Evolutionary conservation across 2,797 vertebrate species (phyloP).

Genomic region (Coracias cyanogaster): DNA sequence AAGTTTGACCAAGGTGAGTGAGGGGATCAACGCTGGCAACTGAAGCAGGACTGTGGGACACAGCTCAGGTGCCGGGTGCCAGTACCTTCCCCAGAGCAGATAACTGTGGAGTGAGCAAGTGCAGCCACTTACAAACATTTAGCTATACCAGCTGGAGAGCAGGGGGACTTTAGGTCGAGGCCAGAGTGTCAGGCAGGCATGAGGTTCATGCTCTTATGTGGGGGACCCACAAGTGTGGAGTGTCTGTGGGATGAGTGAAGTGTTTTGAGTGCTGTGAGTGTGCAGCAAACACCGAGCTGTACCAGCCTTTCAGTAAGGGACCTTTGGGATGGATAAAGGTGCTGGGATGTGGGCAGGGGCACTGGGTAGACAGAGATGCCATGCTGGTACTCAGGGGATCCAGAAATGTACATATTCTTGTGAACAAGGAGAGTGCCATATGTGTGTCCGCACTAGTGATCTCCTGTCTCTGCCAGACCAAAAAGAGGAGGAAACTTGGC

Average conservation of each 20-base stretch:
- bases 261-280: neutral
- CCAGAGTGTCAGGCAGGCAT: neutral
- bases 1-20: rapidly evolving
- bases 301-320: neutral
- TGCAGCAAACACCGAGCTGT: neutral
- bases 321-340: rapidly evolving
- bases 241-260: neutral
- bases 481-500: neutral
- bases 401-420: neutral
- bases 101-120: rapidly evolving
- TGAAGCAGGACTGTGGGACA: neutral
- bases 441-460: neutral
- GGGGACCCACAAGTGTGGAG: neutral
- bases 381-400: neutral
- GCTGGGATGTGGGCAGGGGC: neutral
- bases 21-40: too few relatives aligned
- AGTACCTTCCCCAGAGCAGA: too few relatives aligned
- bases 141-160: neutral
- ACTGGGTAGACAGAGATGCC: neutral
- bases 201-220: too few relatives aligned
- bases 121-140: neutral
- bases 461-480: neutral
- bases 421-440: neutral
- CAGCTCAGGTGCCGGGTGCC: too few relatives aligned
- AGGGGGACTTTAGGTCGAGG: neutral